phyloP scores from a whole-genome alignment of 2,888 invertebrate species.

The Sepiola atlantica region DNA sequence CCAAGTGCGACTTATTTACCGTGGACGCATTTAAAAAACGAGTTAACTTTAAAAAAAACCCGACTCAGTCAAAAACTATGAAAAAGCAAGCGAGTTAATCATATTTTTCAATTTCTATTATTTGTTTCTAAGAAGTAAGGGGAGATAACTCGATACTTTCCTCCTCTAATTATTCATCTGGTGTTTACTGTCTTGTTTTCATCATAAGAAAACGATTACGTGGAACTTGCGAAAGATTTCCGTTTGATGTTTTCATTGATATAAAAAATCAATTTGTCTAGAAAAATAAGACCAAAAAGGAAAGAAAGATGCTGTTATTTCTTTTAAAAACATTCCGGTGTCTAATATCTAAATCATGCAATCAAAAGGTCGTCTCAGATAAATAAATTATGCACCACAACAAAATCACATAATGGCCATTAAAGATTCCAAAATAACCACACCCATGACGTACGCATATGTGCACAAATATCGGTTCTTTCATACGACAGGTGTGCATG shows the following conservation, averaged over 20 bases:
- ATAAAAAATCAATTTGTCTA: background rate
- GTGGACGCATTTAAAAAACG: too few species aligned
- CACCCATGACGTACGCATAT: too few species aligned
- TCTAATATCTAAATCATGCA: background rate
- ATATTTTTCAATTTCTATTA: background rate
- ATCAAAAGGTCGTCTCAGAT: background rate
- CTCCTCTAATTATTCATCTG: background rate
- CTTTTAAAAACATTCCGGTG: background rate
- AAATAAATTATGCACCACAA: background rate
- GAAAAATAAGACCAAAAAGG: background rate
- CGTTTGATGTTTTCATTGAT: slow-evolving; percentile 8
- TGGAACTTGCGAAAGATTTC: background rate
- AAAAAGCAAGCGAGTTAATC: too few species aligned
- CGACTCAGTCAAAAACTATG: too few species aligned
- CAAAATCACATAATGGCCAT: background rate
- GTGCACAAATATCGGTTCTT: too few species aligned
- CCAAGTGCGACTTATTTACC: too few species aligned
- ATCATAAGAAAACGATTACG: background rate
- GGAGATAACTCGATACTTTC: background rate
- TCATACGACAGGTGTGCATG: too few species aligned
- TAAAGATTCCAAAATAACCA: too few species aligned
- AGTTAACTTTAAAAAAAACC: too few species aligned
- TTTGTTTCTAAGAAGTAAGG: background rate
- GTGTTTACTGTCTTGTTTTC: background rate
- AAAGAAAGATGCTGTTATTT: background rate